phyloP scores from a whole-genome alignment of 2,888 invertebrate genomes.

The Acanthoscelides obtectus region DNA sequence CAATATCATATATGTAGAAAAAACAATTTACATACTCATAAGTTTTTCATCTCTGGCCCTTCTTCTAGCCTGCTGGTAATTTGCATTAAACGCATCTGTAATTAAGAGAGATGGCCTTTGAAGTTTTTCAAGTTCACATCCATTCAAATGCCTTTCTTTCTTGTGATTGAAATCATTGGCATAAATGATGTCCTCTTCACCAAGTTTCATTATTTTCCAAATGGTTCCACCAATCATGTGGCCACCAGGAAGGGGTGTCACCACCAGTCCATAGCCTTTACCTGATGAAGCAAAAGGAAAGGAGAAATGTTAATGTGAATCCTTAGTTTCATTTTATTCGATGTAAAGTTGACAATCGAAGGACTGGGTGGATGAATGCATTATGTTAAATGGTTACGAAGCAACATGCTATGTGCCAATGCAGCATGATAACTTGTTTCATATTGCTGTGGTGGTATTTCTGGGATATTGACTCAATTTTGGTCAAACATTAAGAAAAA shows the following conservation, averaged over 20 bases:
- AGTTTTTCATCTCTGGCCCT: slow-evolving; percentile 91
- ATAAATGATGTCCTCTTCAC: slow-evolving; percentile 97
- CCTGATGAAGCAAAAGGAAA: slow-evolving; percentile 58
- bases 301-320: too few relatives aligned
- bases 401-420: too few relatives aligned
- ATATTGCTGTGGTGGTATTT: too few relatives aligned
- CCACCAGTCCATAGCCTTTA: slow-evolving; percentile 92
- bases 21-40: slow-evolving; percentile 67
- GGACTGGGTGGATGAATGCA: too few relatives aligned
- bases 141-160: slow-evolving; percentile 95
- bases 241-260: slow-evolving; percentile 92
- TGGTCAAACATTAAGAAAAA: too few relatives aligned
- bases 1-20: too few relatives aligned
- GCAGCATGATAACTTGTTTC: too few relatives aligned
- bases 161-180: slow-evolving; percentile 99
- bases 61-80: slow-evolving; percentile 86
- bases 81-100: slow-evolving; percentile 93
- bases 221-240: slow-evolving; percentile 99
- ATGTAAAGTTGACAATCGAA: too few relatives aligned
- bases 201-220: slow-evolving; percentile 97
- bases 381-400: too few relatives aligned
- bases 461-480: too few relatives aligned
- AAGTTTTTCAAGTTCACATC: slow-evolving; percentile 87
- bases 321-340: too few relatives aligned
- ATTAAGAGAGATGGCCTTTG: slow-evolving; percentile 91